These are phyloP conservation scores for Chloroceryle aenea DNA, from an alignment of 2,113 vertebrate species.

Conservation along the genomic window DNA sequence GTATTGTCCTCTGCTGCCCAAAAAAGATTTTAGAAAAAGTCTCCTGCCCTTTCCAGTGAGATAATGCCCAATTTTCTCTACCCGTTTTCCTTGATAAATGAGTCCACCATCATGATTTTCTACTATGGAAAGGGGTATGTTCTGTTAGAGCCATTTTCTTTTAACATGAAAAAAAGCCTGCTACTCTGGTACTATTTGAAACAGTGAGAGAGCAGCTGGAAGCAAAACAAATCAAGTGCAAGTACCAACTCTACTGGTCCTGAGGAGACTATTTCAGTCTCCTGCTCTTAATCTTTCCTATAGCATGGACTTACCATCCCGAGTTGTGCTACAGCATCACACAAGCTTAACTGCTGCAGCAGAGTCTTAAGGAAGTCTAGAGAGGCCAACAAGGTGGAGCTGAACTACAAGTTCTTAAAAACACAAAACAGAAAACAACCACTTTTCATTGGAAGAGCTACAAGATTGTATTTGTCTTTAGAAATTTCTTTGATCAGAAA, in stretches of 20 bases:
- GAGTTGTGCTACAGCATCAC: background rate
- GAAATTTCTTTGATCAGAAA: conserved; percentile 61
- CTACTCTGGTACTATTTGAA: background rate
- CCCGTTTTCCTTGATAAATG: background rate
- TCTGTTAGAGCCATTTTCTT: background rate
- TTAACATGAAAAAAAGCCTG: background rate
- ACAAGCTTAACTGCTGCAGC: background rate
- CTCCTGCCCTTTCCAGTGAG: background rate
- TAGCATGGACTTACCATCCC: background rate
- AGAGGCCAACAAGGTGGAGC: conserved; percentile 9
- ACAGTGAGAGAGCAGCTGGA: background rate
- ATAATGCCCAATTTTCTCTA: background rate
- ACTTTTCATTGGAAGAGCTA: conserved; percentile 11
- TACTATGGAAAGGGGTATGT: background rate
- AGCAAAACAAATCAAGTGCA: background rate
- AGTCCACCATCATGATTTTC: background rate
- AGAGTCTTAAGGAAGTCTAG: background rate
- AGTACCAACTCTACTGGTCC: background rate
- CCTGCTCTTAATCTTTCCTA: background rate
- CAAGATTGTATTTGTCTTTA: conserved; percentile 49
- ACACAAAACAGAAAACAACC: background rate
- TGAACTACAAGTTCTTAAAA: conserved; percentile 20
- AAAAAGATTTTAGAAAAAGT: background rate
- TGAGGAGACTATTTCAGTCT: fast-evolving
- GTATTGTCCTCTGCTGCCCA: background rate